These are phyloP conservation scores for Orientallactaga sibirica DNA, from an alignment of 2,797 vertebrate species.

Conservation along the genomic window DNA sequence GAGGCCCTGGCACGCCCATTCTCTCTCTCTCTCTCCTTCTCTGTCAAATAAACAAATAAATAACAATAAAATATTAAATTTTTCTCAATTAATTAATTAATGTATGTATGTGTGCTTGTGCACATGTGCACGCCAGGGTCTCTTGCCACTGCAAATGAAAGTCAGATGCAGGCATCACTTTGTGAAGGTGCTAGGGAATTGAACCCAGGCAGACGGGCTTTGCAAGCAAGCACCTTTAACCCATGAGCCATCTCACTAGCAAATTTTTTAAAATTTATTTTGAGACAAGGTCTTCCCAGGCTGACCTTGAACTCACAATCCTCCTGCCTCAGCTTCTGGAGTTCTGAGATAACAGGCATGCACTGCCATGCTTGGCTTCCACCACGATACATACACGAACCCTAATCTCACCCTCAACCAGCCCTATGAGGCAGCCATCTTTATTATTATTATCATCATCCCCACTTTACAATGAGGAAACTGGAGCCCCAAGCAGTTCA, in stretches of 20 bases:
- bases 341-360: not conserved
- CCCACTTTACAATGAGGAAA: not conserved
- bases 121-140: not conserved
- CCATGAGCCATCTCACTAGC: too few species aligned
- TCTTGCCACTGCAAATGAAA: too few species aligned
- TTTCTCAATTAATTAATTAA: not conserved
- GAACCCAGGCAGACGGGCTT: not conserved
- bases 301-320: not conserved
- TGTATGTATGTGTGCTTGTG: too few species aligned
- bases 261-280: not conserved
- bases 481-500: not conserved
- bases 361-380: not conserved
- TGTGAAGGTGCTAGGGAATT: not conserved
- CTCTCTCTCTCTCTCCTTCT: too few species aligned
- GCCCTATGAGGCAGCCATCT: not conserved
- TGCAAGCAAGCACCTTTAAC: not conserved
- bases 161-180: too few species aligned
- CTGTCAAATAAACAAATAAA: too few species aligned
- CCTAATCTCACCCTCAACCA: not conserved
- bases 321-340: not conserved
- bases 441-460: not conserved
- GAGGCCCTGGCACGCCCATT: too few species aligned
- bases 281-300: not conserved
- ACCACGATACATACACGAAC: rapidly evolving
- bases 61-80: too few species aligned